These are phyloP conservation scores for Zophobas atratus DNA, from an alignment of 1,140 invertebrate genomes.

Conservation along the genomic window DNA sequence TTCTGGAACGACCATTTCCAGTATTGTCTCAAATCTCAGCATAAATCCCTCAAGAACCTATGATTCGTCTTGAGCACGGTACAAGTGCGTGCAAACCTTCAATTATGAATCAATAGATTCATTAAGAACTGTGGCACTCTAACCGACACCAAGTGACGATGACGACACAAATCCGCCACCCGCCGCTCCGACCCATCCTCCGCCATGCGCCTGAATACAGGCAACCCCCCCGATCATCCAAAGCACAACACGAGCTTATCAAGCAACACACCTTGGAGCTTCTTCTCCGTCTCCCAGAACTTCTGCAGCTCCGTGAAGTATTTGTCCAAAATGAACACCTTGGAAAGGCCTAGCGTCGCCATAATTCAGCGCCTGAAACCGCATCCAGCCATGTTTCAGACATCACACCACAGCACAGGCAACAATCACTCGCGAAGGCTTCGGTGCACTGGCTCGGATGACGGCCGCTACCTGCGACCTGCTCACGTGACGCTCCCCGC, in stretches of 20 bases:
- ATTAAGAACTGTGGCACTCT: conserved; percentile 26
- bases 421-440: conserved; percentile 49
- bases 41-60: no score
- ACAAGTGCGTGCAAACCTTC: conserved; percentile 9
- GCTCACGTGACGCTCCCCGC: conserved; percentile 59
- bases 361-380: conserved; percentile 69
- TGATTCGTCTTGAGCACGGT: no score
- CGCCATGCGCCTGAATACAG: conserved; percentile 27
- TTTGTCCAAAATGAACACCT: conserved; percentile 98
- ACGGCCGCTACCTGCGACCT: conserved; percentile 58
- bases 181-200: background rate
- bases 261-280: conserved; percentile 86
- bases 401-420: conserved; percentile 54
- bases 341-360: conserved; percentile 93
- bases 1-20: no score
- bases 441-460: conserved; percentile 53
- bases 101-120: conserved; percentile 36
- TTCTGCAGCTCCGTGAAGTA: conserved; percentile 97
- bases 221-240: conserved; percentile 27
- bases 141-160: background rate
- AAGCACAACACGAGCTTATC: conserved; percentile 36
- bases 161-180: conserved; percentile 27
- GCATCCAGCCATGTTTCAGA: conserved; percentile 62
- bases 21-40: no score
- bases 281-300: conserved; percentile 97